Percentiles rank a stretch among this genome's conserved stretches.
phyloP scores from a whole-genome alignment of 2,888 invertebrate species.

The Gibbula magus region DNA sequence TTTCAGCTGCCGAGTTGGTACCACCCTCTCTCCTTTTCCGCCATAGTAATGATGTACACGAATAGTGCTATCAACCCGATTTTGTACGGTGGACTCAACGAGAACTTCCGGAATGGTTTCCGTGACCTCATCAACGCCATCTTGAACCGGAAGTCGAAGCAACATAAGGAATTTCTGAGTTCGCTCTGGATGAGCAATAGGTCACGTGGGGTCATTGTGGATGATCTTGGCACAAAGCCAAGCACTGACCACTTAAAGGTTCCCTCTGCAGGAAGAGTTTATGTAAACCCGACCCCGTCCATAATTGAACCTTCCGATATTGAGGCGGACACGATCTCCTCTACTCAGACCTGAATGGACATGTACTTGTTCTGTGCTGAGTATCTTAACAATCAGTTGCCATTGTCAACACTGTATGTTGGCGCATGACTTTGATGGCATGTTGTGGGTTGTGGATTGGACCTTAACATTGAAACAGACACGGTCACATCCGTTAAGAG shows the following conservation, averaged over 20 bases:
- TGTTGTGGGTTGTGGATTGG: no score
- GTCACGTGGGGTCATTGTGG: not conserved
- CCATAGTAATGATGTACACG: constrained; percentile 63
- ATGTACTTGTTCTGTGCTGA: no score
- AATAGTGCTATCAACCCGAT: constrained; percentile 67
- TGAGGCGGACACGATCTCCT: no score
- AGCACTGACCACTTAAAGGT: not conserved
- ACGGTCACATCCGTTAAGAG: no score
- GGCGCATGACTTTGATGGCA: no score
- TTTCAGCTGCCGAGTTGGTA: constrained; percentile 65
- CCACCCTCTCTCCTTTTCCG: constrained; percentile 57
- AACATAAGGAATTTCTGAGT: not conserved
- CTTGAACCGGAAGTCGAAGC: constrained; percentile 9
- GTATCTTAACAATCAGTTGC: no score
- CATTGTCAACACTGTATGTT: no score
- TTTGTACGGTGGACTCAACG: constrained; percentile 65
- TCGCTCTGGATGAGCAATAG: constrained; percentile 1
- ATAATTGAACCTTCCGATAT: no score
- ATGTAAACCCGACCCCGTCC: not conserved
- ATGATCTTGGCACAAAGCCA: constrained; percentile 16
- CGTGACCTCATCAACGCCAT: constrained; percentile 51
- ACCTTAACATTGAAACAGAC: no score
- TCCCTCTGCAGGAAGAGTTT: not conserved
- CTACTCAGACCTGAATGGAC: no score
- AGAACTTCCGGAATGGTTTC: constrained; percentile 62